Conservation (phyloP, 2,113 vertebrate genomes). For the Gallinago undulata region DNA sequence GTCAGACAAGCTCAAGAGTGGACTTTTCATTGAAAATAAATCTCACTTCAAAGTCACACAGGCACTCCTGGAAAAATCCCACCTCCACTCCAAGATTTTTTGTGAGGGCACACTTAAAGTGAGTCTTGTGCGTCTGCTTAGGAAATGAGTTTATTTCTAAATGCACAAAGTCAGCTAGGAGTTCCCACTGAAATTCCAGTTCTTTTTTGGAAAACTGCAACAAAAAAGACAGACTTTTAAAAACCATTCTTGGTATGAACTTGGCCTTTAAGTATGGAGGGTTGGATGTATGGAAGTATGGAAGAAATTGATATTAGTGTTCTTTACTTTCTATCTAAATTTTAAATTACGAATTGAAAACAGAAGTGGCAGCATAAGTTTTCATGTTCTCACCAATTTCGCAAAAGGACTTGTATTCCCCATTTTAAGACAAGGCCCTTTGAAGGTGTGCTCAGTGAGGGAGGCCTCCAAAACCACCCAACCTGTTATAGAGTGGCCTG, state of each 20-base stretch:
- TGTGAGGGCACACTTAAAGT: background rate
- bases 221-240: background rate
- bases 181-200: background rate
- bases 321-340: background rate
- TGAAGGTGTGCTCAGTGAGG: background rate
- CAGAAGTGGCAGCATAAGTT: background rate
- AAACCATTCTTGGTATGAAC: background rate
- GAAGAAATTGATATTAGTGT: background rate
- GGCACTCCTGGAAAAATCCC: background rate
- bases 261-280: background rate
- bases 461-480: background rate
- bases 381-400: background rate
- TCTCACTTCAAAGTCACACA: background rate
- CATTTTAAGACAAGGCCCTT: background rate
- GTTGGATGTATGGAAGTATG: background rate
- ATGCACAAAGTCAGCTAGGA: background rate
- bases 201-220: background rate
- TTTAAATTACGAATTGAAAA: background rate
- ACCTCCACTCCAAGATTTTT: background rate
- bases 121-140: background rate
- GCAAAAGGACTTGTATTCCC: background rate
- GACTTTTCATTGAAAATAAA: background rate
- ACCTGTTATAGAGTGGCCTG: background rate
- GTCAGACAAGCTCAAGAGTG: background rate
- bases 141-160: background rate